Evolutionary conservation across 1,140 invertebrate genomes (phyloP), one percentile per base, ranked within the genome.

Genomic region (Pseudomyrmex cubaensis): DNA sequence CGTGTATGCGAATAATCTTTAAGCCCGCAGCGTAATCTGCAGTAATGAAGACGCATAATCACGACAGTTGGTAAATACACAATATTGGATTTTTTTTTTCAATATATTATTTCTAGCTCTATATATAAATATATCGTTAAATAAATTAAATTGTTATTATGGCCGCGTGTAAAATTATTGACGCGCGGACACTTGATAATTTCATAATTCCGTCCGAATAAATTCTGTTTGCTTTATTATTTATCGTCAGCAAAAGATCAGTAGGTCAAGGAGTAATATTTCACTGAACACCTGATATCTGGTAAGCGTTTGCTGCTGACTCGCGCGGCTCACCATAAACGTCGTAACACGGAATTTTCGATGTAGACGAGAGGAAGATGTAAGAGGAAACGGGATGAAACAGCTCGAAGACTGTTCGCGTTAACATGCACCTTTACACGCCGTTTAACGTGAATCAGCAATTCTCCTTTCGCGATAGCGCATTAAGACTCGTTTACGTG

Each of bases 381-480:
- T 12, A 22, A 15, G 52, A 20, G 35, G 15, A 46, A 70, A 48
- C 54, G 13, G 15, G 13, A 25, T 57, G 64, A 59, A 72, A 62
- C 66, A 80, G 50, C 10, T 20, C 54, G 12, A 35, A 59, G 20
- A 13, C 15, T 70, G 44, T 13, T n/a, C 13, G 62, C 75, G 25
- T 67, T 67, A 77, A 77, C 35, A 59, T 25, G 35, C 63, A 25
- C 63, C 13, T 57, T 78, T 69, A 57, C 44, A 57, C 52, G 20
- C 52, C 20, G 44, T 64, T 78, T 78, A 70, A 78, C 64, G 54
- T 70, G 76, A 78, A 70, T 59, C 64, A 78, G 64, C 64, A 69
- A 15, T 69, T 67, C 52, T 22, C 76, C 15, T 56, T 69, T 78
- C 20, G 57, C 20, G 76, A 59, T 70, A 48, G 13, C 35, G 52